Evolutionary conservation across 1,140 invertebrate genomes (phyloP).

Genomic region (Brachionus koreanus): DNA sequence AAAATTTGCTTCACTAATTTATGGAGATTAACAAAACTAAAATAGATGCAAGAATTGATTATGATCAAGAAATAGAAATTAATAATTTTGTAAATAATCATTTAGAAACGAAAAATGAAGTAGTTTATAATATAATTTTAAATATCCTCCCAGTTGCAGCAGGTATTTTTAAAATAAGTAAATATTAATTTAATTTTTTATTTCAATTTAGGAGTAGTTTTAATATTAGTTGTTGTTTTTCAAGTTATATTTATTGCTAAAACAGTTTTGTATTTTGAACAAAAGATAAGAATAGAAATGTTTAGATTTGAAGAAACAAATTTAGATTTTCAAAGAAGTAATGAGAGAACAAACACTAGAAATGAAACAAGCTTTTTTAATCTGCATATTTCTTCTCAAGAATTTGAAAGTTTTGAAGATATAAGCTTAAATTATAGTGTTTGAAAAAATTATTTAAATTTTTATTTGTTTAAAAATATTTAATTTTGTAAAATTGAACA

Average conservation of each 20-base stretch:
- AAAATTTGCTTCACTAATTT: not conserved
- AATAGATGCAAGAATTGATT: not conserved
- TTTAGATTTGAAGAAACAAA: not conserved
- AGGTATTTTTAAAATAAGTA: not conserved
- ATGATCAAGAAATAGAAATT: not conserved
- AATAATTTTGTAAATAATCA: not conserved
- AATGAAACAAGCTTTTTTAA: not conserved
- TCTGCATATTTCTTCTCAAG: not conserved
- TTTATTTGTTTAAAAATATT: too few species aligned
- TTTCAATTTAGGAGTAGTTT: not conserved
- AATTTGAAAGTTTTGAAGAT: not conserved
- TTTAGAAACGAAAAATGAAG: not conserved
- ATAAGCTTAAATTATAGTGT: not conserved
- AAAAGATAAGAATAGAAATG: not conserved
- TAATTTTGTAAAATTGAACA: too few species aligned
- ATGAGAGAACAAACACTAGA: not conserved
- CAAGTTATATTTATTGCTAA: not conserved
- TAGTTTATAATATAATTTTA: not conserved
- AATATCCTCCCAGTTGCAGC: not conserved
- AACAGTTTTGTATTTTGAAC: not conserved
- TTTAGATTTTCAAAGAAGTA: not conserved
- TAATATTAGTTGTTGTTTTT: not conserved
- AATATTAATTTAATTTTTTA: not conserved
- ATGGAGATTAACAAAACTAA: not conserved
- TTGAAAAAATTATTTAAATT: too few species aligned